These are phyloP conservation scores for Colinus virginianus DNA, from an alignment of 2,113 vertebrate genomes.

Conservation along the genomic window DNA sequence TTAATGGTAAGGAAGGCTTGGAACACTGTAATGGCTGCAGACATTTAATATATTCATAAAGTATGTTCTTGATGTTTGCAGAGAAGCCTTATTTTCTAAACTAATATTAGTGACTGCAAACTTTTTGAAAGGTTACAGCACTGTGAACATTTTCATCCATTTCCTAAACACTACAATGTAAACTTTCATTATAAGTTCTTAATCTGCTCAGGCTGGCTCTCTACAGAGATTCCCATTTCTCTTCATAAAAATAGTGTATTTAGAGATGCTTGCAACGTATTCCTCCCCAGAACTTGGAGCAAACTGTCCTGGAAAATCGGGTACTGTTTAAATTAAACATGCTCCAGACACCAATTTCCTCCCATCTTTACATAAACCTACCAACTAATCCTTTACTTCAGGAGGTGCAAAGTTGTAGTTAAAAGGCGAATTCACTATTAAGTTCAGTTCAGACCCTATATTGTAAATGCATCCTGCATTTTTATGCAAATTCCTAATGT, in stretches of 20 bases:
- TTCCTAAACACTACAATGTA: neutral
- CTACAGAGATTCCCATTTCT: neutral
- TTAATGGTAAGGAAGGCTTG: conserved; percentile 37
- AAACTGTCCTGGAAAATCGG: neutral
- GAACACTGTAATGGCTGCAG: neutral
- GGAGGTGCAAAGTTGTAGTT: neutral
- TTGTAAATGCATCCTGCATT: neutral
- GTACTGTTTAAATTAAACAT: neutral
- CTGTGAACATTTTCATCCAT: neutral
- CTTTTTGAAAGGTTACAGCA: neutral
- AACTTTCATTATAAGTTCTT: neutral
- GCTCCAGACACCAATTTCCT: neutral
- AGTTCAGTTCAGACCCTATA: neutral
- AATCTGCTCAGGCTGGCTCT: neutral
- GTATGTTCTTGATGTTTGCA: conserved; percentile 12
- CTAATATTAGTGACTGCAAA: neutral
- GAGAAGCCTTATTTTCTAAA: neutral
- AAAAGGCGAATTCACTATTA: neutral
- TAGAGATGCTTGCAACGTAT: neutral
- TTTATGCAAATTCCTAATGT: neutral
- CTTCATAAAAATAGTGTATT: neutral
- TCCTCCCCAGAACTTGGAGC: neutral
- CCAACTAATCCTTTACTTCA: neutral
- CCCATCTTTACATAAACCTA: neutral
- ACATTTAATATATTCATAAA: neutral